A percentile compares a stretch with the other conserved stretches of the same genome.
Evolutionary conservation across 1,140 invertebrate genomes (phyloP).

Genomic region (Reticulitermes speratus): DNA sequence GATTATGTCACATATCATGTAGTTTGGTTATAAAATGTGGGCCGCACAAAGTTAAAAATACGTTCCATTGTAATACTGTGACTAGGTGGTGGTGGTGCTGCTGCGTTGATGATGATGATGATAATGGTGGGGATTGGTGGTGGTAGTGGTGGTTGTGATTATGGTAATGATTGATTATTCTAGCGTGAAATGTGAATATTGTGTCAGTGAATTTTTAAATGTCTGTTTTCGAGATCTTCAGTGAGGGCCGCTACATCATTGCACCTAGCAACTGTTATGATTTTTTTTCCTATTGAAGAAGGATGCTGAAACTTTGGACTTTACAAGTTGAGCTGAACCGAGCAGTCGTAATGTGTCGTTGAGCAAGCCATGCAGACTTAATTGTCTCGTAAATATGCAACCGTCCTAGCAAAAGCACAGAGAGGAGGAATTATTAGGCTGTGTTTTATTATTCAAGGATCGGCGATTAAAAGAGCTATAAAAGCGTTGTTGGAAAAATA

Average conservation of each 20-base stretch:
- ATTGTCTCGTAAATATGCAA: background rate
- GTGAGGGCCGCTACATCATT: too few relatives aligned
- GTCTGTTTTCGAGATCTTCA: too few relatives aligned
- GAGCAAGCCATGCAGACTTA: background rate
- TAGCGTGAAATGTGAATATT: background rate
- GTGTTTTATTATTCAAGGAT: constrained; percentile 18
- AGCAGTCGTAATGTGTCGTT: background rate
- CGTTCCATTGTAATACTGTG: background rate
- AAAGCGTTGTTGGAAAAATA: constrained; percentile 16
- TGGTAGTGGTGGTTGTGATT: background rate
- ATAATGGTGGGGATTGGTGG: too few relatives aligned
- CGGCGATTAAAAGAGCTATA: background rate
- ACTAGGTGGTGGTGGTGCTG: background rate
- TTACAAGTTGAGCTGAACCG: background rate
- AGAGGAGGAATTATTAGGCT: background rate
- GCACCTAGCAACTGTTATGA: too few relatives aligned
- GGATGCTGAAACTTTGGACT: background rate
- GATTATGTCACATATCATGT: too few relatives aligned
- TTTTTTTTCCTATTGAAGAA: background rate
- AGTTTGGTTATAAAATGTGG: too few relatives aligned
- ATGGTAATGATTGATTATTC: background rate
- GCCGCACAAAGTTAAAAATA: too few relatives aligned
- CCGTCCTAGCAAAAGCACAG: background rate
- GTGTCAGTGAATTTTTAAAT: too few relatives aligned
- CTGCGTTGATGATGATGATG: background rate